Base-by-base conservation (phyloP, 2,113 vertebrate genomes). In the Chionodraco myersi region DNA sequence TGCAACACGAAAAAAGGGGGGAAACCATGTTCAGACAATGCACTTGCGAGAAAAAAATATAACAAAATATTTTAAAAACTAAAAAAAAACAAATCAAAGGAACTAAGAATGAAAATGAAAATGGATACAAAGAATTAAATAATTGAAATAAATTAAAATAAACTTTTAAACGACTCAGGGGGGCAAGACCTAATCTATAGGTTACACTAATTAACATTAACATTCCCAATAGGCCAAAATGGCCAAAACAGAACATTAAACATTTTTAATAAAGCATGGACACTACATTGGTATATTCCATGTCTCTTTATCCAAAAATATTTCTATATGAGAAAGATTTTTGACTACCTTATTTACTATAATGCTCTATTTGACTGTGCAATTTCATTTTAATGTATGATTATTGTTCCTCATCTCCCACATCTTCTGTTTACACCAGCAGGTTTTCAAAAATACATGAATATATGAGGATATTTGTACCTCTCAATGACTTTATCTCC, bases 361-460 rank as follows among this genome's bases (percentile, higher is more conserved):
- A 53, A 11, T 67, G 16, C 48, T 36, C 30, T 2, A 16, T 23
- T 21, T 7, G 13, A 65, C 6, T 49, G 60, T n/a, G 21, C 9
- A n/a, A n/a, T n/a, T 61, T 10, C 10, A 52, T 52, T n/a, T 34
- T 10, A 52, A 4, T 66, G 63, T 49, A 4, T 0, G 2, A 52
- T 36, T 67, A 30, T 2, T 16, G 21, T 26, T 11, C 14, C 8
- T 16, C 58, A 14, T 59, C 58, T 59, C 10, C 60, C 60, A n/a
- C 60, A 15, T 57, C 23, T 34, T 62, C 53, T 41, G 41, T 49
- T 53, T 47, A 57, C 52, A 48, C 47, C 67, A 56, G 47, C 68
- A 26, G 48, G 34, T 72, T 72, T 66, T 12, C 65, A 41, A 70
- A 52, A 26, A 11, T 13, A 10, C 30, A 57, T 0, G n/a, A 2